These are phyloP conservation scores for Cherax destructor DNA, from an alignment of 1,140 invertebrate genomes.

Conservation along the genomic window DNA sequence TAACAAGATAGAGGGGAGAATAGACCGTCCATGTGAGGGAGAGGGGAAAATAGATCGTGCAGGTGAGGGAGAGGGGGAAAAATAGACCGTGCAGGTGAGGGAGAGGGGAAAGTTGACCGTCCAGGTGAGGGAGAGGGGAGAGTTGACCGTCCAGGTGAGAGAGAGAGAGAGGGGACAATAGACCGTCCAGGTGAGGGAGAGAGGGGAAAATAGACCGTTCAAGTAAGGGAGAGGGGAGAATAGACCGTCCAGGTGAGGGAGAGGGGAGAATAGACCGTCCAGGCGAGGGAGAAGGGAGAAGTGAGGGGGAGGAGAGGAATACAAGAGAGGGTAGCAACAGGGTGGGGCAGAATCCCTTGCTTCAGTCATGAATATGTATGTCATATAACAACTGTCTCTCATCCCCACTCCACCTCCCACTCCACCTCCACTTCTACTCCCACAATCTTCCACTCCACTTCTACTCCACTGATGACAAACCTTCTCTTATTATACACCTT, in stretches of 20 bases:
- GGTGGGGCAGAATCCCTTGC: neutral
- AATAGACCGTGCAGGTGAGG: neutral
- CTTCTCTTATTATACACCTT: too few species aligned
- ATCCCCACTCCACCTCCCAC: too few species aligned
- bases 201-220: neutral
- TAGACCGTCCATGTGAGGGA: neutral
- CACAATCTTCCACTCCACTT: too few species aligned
- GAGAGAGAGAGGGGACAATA: neutral
- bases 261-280: neutral
- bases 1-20: neutral
- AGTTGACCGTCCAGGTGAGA: neutral
- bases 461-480: too few species aligned
- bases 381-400: neutral
- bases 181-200: neutral
- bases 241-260: neutral
- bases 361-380: conserved; percentile 31
- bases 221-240: neutral
- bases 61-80: neutral
- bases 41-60: neutral
- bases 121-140: neutral
- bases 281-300: neutral
- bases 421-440: too few species aligned
- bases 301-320: neutral
- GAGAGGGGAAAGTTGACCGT: neutral
- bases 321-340: neutral